Evolutionary conservation across 1,140 invertebrate genomes (phyloP), one percentile per base, ranked within the genome.

Genomic region (Drosophila pallidifrons): DNA sequence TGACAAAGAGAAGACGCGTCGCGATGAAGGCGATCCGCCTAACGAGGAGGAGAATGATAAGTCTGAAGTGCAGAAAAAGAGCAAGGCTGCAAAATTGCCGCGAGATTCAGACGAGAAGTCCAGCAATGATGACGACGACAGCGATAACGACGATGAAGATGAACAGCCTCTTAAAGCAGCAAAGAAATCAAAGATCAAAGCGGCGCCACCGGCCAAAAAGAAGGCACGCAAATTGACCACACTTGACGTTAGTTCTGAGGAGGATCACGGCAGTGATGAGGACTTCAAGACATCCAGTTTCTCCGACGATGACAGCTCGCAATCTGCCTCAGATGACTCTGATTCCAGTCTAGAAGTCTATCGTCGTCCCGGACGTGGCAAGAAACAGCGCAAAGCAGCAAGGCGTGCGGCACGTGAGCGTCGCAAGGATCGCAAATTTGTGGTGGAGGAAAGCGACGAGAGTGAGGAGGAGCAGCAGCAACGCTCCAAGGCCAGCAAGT

Each of bases 231-330:
- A 96, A 75, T 92, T 98, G 1, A 97, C 97, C 81, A 96, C 96
- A 69, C 93, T 98, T 8, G 97, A 98, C 78, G 95, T 96, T 3
- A 95, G 95, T 32, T 97, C 96, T 45, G 96, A 96, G 64, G 96
- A 97, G 66, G 96, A 97, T 88, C 96, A 97, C 86, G 95, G 94
- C 68, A 97, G 96, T 1, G 97, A 98, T 86, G 97, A 98, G 92
- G 97, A 98, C 91, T 98, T 98, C 76, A 97, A 97, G 81, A 96
- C 91, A 0, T 92, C 91, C n/a, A 92, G 91, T 28, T 87, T 87
- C 25, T 91, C 88, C 1, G 91, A 92, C 8, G 91, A 92, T 16
- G 90, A 91, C 15, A 86, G 68, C 5, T 87, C 86, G 0, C 75
- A 82, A 32, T 91, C 86, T 0, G 89, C 67, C 3, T 88, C 86